phyloP scores from a whole-genome alignment of 2,888 invertebrate species.

The Poecilobothrus nobilitatus region DNA sequence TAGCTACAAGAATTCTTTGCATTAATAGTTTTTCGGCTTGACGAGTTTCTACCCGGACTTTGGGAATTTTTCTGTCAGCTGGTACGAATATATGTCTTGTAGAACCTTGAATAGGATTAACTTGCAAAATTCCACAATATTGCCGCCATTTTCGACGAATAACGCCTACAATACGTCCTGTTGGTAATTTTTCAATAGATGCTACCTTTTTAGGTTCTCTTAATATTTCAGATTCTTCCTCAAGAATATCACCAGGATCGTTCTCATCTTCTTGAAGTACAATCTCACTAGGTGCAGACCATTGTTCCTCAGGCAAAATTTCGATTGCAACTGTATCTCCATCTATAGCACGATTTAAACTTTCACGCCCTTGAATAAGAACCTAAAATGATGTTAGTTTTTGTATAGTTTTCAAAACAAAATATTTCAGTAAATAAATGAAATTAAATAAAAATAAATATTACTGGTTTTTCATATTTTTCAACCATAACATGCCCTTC shows the following conservation, averaged over 20 bases:
- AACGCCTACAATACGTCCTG: constrained; percentile 84
- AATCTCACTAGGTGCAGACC: constrained; percentile 84
- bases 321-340: constrained; percentile 90
- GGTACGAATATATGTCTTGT: constrained; percentile 85
- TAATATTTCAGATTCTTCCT: constrained; percentile 47
- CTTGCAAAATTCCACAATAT: constrained; percentile 91
- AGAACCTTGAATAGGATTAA: constrained; percentile 60
- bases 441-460: constrained; percentile 27
- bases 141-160: constrained; percentile 94
- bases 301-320: constrained; percentile 77
- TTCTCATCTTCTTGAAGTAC: constrained; percentile 65
- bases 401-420: constrained; percentile 14
- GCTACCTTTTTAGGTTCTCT: constrained; percentile 33
- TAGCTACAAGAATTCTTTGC: constrained; percentile 88
- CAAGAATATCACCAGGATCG: constrained; percentile 59
- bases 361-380: constrained; percentile 72
- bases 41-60: constrained; percentile 90
- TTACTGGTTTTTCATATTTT: constrained; percentile 68
- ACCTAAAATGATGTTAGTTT: constrained; percentile 47
- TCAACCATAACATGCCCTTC: constrained; percentile 83
- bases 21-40: constrained; percentile 71
- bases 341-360: constrained; percentile 88
- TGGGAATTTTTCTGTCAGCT: constrained; percentile 87
- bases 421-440: constrained; percentile 17
- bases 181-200: constrained; percentile 50